Evolutionary conservation across 2,113 vertebrate species (phyloP).

Genomic region (Leucopsar rothschildi): DNA sequence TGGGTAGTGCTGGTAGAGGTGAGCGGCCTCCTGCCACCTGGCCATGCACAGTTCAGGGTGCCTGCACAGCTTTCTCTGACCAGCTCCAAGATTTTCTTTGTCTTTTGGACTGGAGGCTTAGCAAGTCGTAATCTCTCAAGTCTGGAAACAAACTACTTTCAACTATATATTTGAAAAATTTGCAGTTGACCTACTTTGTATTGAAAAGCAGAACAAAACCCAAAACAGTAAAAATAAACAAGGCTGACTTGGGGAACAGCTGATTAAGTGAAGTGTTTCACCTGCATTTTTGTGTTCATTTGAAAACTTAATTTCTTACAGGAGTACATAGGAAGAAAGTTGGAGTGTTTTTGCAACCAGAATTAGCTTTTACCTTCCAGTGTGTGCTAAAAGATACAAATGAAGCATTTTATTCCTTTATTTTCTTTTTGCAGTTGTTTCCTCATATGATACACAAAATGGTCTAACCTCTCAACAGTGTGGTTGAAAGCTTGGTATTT

Average conservation of each 20-base stretch:
- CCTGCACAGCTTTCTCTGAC: background rate
- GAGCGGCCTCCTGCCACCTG: background rate
- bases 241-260: background rate
- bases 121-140: background rate
- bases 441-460: background rate
- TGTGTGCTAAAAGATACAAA: background rate
- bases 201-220: background rate
- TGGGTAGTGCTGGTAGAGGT: background rate
- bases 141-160: background rate
- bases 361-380: background rate
- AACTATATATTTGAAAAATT: background rate
- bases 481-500: background rate
- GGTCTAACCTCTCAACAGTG: background rate
- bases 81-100: background rate
- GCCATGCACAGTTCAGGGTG: rapidly evolving
- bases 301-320: background rate
- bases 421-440: background rate
- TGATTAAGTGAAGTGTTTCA: background rate
- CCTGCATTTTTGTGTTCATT: background rate
- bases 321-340: background rate
- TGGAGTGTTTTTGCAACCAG: background rate
- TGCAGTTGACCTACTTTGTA: background rate
- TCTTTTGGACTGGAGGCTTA: background rate
- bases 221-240: background rate
- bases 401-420: background rate